These are phyloP conservation scores for Globodera ellingtonae DNA, from an alignment of 1,140 invertebrate genomes.

Conservation along the genomic window DNA sequence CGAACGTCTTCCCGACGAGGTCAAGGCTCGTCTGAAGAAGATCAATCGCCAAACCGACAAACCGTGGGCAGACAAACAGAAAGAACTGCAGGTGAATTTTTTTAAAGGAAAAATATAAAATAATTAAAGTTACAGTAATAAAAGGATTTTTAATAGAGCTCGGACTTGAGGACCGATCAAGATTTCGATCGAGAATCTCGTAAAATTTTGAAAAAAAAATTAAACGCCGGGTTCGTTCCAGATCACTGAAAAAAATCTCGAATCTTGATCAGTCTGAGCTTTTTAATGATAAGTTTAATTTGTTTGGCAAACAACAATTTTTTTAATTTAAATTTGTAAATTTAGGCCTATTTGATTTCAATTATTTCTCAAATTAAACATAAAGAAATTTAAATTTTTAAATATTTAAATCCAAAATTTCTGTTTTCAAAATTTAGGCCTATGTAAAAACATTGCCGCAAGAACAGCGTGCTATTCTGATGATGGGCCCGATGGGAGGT, in stretches of 20 bases:
- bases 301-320: background rate
- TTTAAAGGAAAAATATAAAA: background rate
- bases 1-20: constrained; percentile 44
- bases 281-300: background rate
- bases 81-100: constrained; percentile 32
- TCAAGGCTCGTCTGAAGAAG: constrained; percentile 41
- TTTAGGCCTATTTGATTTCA: background rate
- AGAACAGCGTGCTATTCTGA: constrained; percentile 35
- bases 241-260: too few species aligned
- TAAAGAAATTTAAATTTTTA: too few species aligned
- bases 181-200: too few species aligned
- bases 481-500: constrained; percentile 30
- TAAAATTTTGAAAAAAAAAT: too few species aligned
- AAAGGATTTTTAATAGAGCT: too few species aligned
- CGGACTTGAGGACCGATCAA: too few species aligned
- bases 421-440: background rate
- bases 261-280: too few species aligned
- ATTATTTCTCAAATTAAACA: too few species aligned
- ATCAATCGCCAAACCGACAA: constrained; percentile 52
- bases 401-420: background rate
- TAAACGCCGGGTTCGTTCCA: too few species aligned
- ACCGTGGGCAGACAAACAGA: constrained; percentile 51
- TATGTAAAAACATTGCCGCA: constrained; percentile 39
- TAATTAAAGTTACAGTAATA: too few species aligned
- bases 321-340: background rate